These are phyloP conservation scores for Aphidius colemani DNA, from an alignment of 2,888 invertebrate species.

Conservation along the genomic window DNA sequence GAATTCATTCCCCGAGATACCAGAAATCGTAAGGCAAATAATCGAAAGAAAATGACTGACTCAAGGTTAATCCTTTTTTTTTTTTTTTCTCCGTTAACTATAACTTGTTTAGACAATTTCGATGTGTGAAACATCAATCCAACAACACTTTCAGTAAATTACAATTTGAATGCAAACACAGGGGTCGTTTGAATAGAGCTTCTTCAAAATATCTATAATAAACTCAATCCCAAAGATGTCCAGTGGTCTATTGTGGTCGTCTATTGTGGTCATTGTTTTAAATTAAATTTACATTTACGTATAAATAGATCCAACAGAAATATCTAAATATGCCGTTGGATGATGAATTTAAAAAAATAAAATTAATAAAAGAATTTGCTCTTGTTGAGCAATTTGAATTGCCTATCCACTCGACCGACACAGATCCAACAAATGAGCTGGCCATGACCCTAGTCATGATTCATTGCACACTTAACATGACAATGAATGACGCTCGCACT, in stretches of 20 bases:
- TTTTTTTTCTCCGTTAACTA: no score
- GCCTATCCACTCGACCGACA: conserved; percentile 32
- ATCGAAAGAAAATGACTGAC: conserved; percentile 24
- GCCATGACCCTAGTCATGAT: conserved; percentile 46
- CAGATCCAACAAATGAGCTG: conserved; percentile 34
- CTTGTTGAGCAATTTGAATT: neutral
- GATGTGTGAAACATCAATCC: neutral
- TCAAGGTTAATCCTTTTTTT: neutral
- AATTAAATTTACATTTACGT: neutral
- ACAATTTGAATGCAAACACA: conserved; percentile 44
- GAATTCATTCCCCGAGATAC: conserved; percentile 11
- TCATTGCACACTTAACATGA: conserved; percentile 50
- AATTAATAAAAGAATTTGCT: neutral
- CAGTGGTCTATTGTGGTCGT: conserved; percentile 8
- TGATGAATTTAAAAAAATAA: neutral
- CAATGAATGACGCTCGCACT: conserved; percentile 8
- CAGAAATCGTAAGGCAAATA: conserved; percentile 19
- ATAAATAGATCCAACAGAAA: neutral
- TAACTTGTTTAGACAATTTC: no score
- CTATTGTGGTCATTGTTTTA: conserved; percentile 6
- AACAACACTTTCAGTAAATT: conserved; percentile 33
- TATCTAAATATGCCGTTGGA: no score
- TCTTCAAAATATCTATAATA: neutral
- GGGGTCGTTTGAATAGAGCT: neutral
- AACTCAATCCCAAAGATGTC: neutral